Percentiles rank a stretch among this genome's conserved stretches.
Evolutionary conservation across 2,888 invertebrate species (phyloP).

Genomic region (Notocelia uddmanniana): DNA sequence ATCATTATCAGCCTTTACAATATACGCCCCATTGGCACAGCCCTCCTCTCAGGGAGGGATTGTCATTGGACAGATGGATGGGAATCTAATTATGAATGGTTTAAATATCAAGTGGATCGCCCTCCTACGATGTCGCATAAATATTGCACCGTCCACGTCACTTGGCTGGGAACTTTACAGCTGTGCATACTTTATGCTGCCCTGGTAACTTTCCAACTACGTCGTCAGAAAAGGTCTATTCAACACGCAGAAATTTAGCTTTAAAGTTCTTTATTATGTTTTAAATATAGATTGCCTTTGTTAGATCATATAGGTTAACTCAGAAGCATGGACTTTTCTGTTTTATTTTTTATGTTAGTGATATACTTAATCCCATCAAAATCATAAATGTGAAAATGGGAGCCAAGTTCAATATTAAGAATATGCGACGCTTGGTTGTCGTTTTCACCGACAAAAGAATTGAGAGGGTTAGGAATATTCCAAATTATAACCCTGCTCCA

Average conservation of each 20-base stretch:
- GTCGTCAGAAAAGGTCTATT: slow-evolving; percentile 27
- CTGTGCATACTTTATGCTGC: slow-evolving; percentile 42
- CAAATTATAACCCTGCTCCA: too few species aligned
- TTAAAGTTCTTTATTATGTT: slow-evolving; percentile 10
- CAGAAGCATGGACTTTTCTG: neutral
- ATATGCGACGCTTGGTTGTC: too few species aligned
- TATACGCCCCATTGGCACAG: too few species aligned
- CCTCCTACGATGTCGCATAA: slow-evolving; percentile 24
- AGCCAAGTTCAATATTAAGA: too few species aligned
- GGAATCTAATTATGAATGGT: neutral
- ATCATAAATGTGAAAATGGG: too few species aligned
- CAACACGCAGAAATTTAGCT: slow-evolving; percentile 10
- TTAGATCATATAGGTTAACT: neutral
- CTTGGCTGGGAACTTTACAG: slow-evolving; percentile 31
- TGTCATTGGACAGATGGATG: neutral
- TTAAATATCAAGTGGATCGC: slow-evolving; percentile 4
- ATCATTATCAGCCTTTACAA: too few species aligned
- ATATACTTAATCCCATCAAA: too few species aligned
- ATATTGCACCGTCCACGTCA: slow-evolving; percentile 43
- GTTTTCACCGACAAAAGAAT: too few species aligned
- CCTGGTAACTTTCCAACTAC: slow-evolving; percentile 38
- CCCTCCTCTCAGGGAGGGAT: too few species aligned
- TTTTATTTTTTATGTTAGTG: too few species aligned
- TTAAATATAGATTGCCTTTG: slow-evolving; percentile 1
- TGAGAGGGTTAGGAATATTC: too few species aligned